Evolutionary conservation across 2,888 invertebrate species (phyloP), one percentile per base, ranked within the genome.

Genomic region (Ptilodon capucinus): DNA sequence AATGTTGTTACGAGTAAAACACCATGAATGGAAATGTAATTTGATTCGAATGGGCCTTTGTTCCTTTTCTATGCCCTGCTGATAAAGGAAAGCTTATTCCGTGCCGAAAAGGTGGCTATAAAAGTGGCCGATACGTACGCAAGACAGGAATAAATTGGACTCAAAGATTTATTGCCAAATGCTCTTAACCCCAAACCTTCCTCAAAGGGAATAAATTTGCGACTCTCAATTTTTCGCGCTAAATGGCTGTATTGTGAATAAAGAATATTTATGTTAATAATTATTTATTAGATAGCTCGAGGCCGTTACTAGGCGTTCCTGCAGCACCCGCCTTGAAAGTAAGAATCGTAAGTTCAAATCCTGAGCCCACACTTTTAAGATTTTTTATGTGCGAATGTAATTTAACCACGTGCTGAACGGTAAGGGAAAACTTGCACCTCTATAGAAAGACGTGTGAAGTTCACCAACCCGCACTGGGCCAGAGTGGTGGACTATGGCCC

Each of bases 141-240:
- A 73, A 78, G 83, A 81, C 82, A 81, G 78, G 78, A 81, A 84
- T 86, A 86, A 86, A 88, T 87, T 85, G 84, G 81, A 70, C 76
- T 72, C 68, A 68, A 76, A 71, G 86, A 90, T 90, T 90, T 89
- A 90, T 90, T 78, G 76, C 84, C 83, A 73, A 89, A 87, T 83
- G 87, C 89, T 89, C 81, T 89, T 86, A 88, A 84, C 84, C 79
- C 81, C 72, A 74, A 76, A 72, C 73, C 70, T 77, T 73, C 68
- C 67, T 68, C 63, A 57, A 62, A 51, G 62, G 61, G 68, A 69
- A 74, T 71, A 75, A 74, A 70, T 72, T 66, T 61, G 58, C 59
- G 66, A 72, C 75, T 79, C 76, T 72, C 74, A 76, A 68, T 76
- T 74, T 75, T 77, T 78, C 66, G 60, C 49, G 51, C 59, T 55